Base-by-base conservation (phyloP, 2,888 invertebrate species). In the Temnothorax rugatulus region DNA sequence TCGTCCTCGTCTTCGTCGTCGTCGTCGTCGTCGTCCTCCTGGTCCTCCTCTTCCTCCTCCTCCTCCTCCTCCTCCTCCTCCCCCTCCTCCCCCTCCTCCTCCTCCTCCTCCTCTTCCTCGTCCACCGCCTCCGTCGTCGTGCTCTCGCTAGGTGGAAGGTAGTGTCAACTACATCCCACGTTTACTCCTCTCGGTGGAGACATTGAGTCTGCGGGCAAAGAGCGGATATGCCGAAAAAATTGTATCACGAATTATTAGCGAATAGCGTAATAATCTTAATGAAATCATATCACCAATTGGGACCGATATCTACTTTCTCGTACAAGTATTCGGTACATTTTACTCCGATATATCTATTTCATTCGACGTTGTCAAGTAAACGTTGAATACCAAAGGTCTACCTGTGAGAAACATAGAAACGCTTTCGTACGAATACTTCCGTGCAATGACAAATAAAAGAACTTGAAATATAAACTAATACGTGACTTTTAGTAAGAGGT, bases 141-240 rank as follows among this genome's bases (percentile, higher is more conserved):
- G 47, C 38, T 74, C 47, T 52, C 41, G 63, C 57, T 57, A 47
- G 57, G 52, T 66, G 34, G 47, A 57, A 82, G 29, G 75, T 69
- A 81, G 77, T 63, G 84, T 85, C 84, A 84, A 59, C 79, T 85
- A 84, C 84, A 85, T 85, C 79, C 74, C 79, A 83, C 54, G 54
- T 57, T 74, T 74, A 25, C 47, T 54, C 59, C 52, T 68, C 63
- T 66, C 68, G 66, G 57, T 29, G 57, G 64, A 29, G 66, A 64
- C 77, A 77, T 85, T 15, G 85, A 73, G 63, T 77, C 85, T 85
- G 7, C 57, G 69, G 76, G 64, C 52, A 83, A 59, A 76, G 18
- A 66, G 13, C 25, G 38, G 25, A 54, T 21, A 34, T 68, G 38
- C 50, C 18, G 61, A 61, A 63, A 63, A 25, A 74, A 73, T 73